phyloP scores from a whole-genome alignment of 2,888 invertebrate genomes.

The Merodon equestris region DNA sequence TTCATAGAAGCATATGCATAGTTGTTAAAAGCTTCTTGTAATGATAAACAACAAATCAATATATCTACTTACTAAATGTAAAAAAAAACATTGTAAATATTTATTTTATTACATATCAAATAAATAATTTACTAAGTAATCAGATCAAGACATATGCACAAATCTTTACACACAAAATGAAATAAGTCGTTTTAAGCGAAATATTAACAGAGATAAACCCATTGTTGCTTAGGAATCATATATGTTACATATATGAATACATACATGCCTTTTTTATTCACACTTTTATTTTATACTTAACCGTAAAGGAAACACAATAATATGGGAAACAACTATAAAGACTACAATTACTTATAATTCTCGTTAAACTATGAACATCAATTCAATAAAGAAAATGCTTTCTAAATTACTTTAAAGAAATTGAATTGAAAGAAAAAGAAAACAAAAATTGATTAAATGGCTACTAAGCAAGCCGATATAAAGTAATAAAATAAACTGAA shows the following conservation, averaged over 20 bases:
- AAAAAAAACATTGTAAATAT: conserved; percentile 56
- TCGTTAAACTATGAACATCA: conserved; percentile 41
- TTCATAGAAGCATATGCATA: conserved; percentile 55
- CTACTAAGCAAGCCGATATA: conserved; percentile 42
- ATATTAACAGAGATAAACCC: no score
- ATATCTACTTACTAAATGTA: conserved; percentile 30
- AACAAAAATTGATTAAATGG: conserved; percentile 31
- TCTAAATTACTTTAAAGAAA: conserved; percentile 52
- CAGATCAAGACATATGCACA: no score
- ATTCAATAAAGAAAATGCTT: conserved; percentile 23
- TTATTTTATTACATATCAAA: conserved; percentile 64
- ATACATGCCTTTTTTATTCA: conserved; percentile 60
- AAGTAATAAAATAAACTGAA: conserved; percentile 29
- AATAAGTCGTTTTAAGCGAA: no score
- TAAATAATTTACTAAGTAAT: conserved; percentile 26
- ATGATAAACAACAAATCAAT: conserved; percentile 29
- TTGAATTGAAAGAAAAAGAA: conserved; percentile 16
- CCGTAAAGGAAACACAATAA: no score
- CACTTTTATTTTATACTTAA: conserved; percentile 5
- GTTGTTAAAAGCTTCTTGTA: conserved; percentile 63
- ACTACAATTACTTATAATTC: conserved; percentile 43
- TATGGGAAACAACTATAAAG: no score
- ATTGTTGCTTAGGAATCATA: no score
- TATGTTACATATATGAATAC: no score
- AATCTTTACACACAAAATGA: conserved; percentile 22